Conservation (phyloP, 37 sponge, comb jelly and placozoan species). For the Mnemiopsis leidyi region DNA sequence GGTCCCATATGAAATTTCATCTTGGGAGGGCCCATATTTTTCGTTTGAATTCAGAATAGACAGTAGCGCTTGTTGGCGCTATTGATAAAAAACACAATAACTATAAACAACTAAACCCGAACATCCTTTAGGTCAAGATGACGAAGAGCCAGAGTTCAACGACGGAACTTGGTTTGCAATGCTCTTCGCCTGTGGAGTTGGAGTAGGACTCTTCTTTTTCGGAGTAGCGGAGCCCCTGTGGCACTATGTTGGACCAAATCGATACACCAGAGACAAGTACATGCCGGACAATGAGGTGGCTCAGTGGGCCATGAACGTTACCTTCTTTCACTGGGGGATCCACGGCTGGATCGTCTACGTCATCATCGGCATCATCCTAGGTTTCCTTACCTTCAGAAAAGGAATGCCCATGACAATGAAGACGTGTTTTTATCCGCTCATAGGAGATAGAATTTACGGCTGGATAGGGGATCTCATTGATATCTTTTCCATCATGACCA, state of each 20-base stretch:
- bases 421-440: conserved; percentile 50
- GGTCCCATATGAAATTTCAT: no score
- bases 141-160: conserved; percentile 11
- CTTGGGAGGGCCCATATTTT: no score
- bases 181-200: conserved; percentile 39
- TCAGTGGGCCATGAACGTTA: conserved; percentile 33
- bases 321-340: conserved; percentile 33
- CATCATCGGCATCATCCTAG: conserved; percentile 23
- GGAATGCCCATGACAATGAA: conserved; percentile 41
- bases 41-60: no score
- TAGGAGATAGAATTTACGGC: not conserved
- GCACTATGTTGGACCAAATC: conserved; percentile 24
- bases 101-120: no score
- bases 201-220: conserved; percentile 39
- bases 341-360: conserved; percentile 57
- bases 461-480: conserved; percentile 22
- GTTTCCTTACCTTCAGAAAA: conserved; percentile 25
- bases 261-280: conserved; percentile 32
- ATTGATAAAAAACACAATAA: no score
- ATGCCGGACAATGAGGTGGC: conserved; percentile 43
- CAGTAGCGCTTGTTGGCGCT: no score
- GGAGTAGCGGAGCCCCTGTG: conserved; percentile 46
- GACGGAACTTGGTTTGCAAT: conserved; percentile 57
- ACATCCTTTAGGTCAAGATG: conserved; percentile 41
- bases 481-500: conserved; percentile 11